Percentiles rank a stretch among this genome's conserved stretches.
phyloP scores from a whole-genome alignment of 1,140 invertebrate species.

The Anoplophora glabripennis region DNA sequence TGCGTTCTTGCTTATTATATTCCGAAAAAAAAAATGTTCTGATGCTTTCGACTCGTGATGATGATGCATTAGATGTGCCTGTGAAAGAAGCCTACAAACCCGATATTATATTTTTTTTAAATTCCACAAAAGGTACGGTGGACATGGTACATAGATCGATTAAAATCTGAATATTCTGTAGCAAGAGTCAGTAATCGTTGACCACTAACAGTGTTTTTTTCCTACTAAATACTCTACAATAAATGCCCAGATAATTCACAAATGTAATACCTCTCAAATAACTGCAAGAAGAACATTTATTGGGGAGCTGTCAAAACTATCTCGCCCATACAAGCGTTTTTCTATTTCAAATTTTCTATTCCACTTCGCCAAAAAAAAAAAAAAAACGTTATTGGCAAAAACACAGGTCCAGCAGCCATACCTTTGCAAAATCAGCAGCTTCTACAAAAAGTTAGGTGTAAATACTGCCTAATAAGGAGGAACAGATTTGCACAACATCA shows the following conservation, averaged over 20 bases:
- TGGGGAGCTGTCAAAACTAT: not conserved
- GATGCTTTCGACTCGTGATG: constrained; percentile 25
- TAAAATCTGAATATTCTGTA: constrained; percentile 5
- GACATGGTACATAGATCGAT: constrained; percentile 4
- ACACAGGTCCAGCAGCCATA: not conserved
- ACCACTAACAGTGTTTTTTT: constrained; percentile 12
- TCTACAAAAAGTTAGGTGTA: not conserved
- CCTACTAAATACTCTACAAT: not conserved
- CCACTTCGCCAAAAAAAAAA: not conserved
- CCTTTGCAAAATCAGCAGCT: no score
- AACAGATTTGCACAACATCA: constrained; percentile 1
- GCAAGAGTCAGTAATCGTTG: constrained; percentile 13
- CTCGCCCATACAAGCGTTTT: not conserved
- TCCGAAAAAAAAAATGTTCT: constrained; percentile 31
- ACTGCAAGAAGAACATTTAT: not conserved
- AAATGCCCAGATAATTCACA: not conserved
- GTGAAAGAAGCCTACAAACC: not conserved
- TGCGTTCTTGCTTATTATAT: constrained; percentile 28
- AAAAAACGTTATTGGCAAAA: not conserved
- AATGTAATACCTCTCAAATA: not conserved
- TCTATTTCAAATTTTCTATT: not conserved
- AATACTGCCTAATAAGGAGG: not conserved
- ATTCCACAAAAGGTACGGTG: not conserved
- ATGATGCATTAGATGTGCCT: not conserved
- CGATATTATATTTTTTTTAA: constrained; percentile 4